These are phyloP conservation scores for Polyodon spathula DNA, from an alignment of 2,113 vertebrate species.

Conservation along the genomic window DNA sequence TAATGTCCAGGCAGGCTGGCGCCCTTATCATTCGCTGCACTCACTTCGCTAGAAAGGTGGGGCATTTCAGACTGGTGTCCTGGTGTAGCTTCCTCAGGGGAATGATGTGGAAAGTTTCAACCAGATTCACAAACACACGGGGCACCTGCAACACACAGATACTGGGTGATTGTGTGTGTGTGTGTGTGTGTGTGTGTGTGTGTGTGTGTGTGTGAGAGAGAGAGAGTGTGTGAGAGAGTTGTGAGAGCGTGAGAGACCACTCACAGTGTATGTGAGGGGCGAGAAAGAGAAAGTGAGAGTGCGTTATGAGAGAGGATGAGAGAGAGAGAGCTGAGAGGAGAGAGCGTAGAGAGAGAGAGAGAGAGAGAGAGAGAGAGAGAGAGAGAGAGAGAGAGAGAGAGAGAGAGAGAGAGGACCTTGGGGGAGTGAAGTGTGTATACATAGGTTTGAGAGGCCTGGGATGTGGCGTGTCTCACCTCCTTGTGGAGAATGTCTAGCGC, in stretches of 20 bases:
- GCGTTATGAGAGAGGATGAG: neutral
- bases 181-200: no score
- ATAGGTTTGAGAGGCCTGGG: neutral
- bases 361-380: neutral
- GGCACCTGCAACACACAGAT: slow-evolving; percentile 61
- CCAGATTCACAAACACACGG: slow-evolving; percentile 74
- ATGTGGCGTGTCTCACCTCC: neutral
- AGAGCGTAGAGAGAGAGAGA: neutral
- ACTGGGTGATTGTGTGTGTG: no score
- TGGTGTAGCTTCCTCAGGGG: slow-evolving; percentile 62
- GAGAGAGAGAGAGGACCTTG: no score
- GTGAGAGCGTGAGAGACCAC: no score
- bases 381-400: neutral
- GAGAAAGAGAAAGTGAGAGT: no score
- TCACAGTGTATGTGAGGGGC: no score
- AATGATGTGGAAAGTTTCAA: slow-evolving; percentile 57
- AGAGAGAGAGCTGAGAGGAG: neutral
- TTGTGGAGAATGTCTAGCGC: neutral
- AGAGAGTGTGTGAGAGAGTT: no score
- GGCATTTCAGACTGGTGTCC: slow-evolving; percentile 53
- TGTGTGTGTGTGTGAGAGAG: no score
- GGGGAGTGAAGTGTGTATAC: no score
- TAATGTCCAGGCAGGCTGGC: neutral
- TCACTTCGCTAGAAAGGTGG: slow-evolving; percentile 53
- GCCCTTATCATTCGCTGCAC: slow-evolving; percentile 1